Base-by-base conservation (phyloP, 2,797 vertebrate species). In the Brachymystax lenok region DNA sequence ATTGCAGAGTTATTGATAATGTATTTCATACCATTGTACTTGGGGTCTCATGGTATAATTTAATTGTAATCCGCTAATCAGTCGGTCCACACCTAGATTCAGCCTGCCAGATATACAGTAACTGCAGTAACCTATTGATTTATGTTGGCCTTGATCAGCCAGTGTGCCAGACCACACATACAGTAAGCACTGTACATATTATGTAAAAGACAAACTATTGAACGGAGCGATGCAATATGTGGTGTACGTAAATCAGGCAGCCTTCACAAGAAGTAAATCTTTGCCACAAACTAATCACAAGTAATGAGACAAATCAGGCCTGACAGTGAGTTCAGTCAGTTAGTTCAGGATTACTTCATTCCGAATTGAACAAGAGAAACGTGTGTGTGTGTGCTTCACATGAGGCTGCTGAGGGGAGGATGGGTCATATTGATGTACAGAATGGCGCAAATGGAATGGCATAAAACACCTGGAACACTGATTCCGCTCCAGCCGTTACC, bases 71-170 rank as follows among this genome's bases (percentile, higher is more conserved):
- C 10, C 3, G 7, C 59, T 63, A 7, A 24, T 63, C 59, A 24
- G 80, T 30, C 1, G 40, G 19, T 82, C n/a, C 74, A 75, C 74
- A 52, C 63, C 72, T 76, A 71, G 50, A 68, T 1, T 21, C 3
- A 59, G 5, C 56, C 56, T 19, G 56, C 17, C 56, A 59, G 87
- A 90, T 87, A 85, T 83, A 69, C 40, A 46, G 12, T 46, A 46
- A 85, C 87, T 82, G 86, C 79, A 80, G 87, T 85, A 75, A 74
- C 35, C 30, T 78, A 88, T 91, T 84, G 89, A 92, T 84, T 71
- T 10, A 56, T 70, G 74, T 52, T 51, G 3, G 8, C 4, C 14
- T 63, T 79, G 81, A 88, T 82, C 82, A 77, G 66, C 51, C 50
- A 46, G 76, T 72, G 24, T 71, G 77, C 74, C 59, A 24, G 59